phyloP scores from a whole-genome alignment of 2,113 vertebrate species.

The Lathamus discolor region DNA sequence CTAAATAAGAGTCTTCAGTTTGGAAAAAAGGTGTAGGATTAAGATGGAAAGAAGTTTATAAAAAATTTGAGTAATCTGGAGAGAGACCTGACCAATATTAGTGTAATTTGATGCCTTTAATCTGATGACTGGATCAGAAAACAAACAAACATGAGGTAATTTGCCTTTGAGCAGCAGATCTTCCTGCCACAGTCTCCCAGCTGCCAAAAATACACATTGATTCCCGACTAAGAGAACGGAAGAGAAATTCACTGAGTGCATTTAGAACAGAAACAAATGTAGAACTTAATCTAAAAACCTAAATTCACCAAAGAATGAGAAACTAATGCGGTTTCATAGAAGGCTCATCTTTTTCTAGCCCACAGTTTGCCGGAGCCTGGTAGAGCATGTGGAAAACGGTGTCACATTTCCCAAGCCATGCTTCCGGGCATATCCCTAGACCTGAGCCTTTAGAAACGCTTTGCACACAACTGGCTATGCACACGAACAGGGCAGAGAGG shows the following conservation, averaged over 20 bases:
- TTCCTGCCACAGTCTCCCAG: background rate
- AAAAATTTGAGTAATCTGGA: background rate
- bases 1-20: background rate
- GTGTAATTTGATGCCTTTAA: background rate
- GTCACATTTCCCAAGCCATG: background rate
- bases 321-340: background rate
- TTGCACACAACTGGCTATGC: background rate
- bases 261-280: background rate
- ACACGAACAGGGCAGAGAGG: background rate
- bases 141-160: background rate
- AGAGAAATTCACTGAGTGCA: background rate
- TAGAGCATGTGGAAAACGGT: background rate
- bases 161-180: background rate
- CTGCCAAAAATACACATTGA: background rate
- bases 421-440: background rate
- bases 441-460: background rate
- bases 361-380: background rate
- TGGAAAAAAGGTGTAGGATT: background rate
- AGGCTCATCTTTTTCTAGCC: background rate
- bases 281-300: background rate
- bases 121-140: background rate
- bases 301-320: background rate
- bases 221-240: background rate
- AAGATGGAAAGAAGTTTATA: background rate
- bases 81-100: background rate